Evolutionary conservation across 2,888 invertebrate species (phyloP).

Genomic region (Synergus gifuensis): DNA sequence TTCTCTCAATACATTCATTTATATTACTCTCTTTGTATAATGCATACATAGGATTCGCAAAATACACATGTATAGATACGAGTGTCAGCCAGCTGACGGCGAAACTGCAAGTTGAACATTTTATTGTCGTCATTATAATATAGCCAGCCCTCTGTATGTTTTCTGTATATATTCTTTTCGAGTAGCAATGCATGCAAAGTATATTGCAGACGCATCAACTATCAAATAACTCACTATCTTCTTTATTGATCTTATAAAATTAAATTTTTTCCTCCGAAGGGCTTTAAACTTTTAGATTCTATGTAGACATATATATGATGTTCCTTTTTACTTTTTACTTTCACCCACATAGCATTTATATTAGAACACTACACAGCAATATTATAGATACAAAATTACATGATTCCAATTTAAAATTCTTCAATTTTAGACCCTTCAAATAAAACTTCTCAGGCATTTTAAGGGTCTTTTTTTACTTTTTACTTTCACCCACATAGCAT

Average conservation of each 20-base stretch:
- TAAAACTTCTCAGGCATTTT: too few relatives aligned
- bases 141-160: neutral
- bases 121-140: conserved; percentile 20
- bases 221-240: conserved; percentile 22
- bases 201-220: neutral
- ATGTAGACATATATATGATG: neutral
- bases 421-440: too few relatives aligned
- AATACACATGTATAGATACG: neutral
- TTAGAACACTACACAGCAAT: too few relatives aligned
- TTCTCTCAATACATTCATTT: neutral
- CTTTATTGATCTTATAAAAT: neutral
- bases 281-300: neutral
- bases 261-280: neutral
- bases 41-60: neutral
- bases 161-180: neutral
- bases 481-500: too few relatives aligned
- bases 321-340: too few relatives aligned
- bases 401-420: too few relatives aligned
- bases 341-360: too few relatives aligned
- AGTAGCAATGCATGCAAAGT: neutral
- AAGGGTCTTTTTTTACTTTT: too few relatives aligned
- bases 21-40: neutral
- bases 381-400: too few relatives aligned
- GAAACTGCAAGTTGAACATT: conserved; percentile 26
- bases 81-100: conserved; percentile 15